phyloP scores from a whole-genome alignment of 1,140 invertebrate genomes.

The Drosophila bocqueti region DNA sequence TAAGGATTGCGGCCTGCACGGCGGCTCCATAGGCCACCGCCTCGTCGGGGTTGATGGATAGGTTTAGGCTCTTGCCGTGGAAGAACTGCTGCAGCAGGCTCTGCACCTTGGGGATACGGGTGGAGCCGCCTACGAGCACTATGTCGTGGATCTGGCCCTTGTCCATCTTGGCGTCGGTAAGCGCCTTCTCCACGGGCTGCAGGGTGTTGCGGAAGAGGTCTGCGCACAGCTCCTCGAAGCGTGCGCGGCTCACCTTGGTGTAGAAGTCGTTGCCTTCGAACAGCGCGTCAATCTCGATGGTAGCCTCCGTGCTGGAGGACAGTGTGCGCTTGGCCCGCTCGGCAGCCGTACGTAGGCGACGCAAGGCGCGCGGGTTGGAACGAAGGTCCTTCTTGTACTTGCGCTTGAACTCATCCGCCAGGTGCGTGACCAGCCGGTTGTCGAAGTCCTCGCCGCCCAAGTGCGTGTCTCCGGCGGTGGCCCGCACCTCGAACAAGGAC shows the following conservation, averaged over 20 bases:
- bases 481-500: slow-evolving; percentile 91
- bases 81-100: slow-evolving; percentile 72
- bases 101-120: slow-evolving; percentile 1
- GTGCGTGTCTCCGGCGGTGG: slow-evolving; percentile 92
- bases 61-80: slow-evolving; percentile 88
- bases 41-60: slow-evolving; percentile 93
- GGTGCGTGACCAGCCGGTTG: slow-evolving; percentile 92
- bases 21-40: slow-evolving; percentile 90
- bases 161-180: slow-evolving; percentile 91
- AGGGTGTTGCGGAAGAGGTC: slow-evolving; percentile 91
- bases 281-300: slow-evolving; percentile 90
- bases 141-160: slow-evolving; percentile 86
- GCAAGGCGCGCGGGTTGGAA: slow-evolving; percentile 90
- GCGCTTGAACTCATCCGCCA: slow-evolving; percentile 91
- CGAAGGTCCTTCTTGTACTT: slow-evolving; percentile 93
- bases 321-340: slow-evolving; percentile 90
- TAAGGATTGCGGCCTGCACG: slow-evolving; percentile 91
- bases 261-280: slow-evolving; percentile 93
- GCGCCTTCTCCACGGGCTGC: slow-evolving; percentile 90
- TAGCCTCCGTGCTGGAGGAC: slow-evolving; percentile 89
- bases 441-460: slow-evolving; percentile 92
- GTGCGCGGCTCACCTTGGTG: slow-evolving; percentile 92
- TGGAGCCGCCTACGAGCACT: slow-evolving; percentile 1
- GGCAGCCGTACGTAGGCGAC: slow-evolving; percentile 91
- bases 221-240: slow-evolving; percentile 94